phyloP scores from a whole-genome alignment of 2,888 invertebrate species.

The Lycocerus yunnanus region DNA sequence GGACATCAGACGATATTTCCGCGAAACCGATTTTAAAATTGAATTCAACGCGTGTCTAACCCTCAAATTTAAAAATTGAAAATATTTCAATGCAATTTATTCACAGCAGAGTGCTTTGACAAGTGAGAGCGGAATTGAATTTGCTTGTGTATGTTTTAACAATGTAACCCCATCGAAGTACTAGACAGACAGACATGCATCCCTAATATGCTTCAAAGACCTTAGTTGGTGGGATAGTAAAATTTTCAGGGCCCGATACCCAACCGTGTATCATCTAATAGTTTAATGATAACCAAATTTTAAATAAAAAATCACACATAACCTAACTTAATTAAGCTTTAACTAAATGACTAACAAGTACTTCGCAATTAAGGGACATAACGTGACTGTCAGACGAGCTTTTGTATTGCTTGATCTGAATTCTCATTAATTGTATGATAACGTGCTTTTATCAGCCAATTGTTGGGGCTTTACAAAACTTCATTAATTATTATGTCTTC shows the following conservation, averaged over 20 bases:
- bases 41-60: conserved; percentile 41
- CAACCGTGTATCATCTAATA: not conserved
- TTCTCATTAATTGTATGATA: conserved; percentile 53
- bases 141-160: conserved; percentile 49
- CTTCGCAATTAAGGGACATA: conserved; percentile 35
- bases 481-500: conserved; percentile 53
- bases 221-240: conserved; percentile 34
- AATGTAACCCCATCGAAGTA: conserved; percentile 50
- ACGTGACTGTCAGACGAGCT: conserved; percentile 31
- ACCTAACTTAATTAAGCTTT: not conserved
- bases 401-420: conserved; percentile 47
- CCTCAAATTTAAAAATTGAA: conserved; percentile 54
- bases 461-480: conserved; percentile 49
- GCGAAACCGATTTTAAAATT: conserved; percentile 52
- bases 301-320: not conserved
- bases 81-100: conserved; percentile 56
- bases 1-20: conserved; percentile 53
- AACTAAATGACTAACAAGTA: conserved; percentile 2
- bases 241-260: conserved; percentile 25
- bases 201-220: conserved; percentile 43
- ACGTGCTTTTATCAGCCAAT: conserved; percentile 48
- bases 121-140: conserved; percentile 54
- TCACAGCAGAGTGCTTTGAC: conserved; percentile 54
- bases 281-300: conserved; percentile 6
- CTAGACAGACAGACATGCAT: conserved; percentile 45